Evolutionary conservation across 2,888 invertebrate species (phyloP), one percentile per base, ranked within the genome.

Genomic region (Aphrophora alni): DNA sequence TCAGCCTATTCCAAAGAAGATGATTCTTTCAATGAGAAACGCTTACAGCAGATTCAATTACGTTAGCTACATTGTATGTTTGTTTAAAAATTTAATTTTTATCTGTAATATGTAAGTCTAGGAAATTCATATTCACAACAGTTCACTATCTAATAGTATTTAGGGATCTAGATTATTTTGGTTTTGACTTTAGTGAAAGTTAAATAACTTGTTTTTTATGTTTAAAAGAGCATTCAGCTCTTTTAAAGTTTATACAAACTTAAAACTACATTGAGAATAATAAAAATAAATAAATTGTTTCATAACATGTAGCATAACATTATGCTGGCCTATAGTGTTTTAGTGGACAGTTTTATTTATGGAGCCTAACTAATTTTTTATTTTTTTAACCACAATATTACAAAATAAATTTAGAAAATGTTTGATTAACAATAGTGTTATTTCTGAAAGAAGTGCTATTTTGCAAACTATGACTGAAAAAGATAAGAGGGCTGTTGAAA

Each of bases 11-110:
- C 24, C 44, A 17, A 73, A 73, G 14, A 24, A 38, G 2, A 8
- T 78, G 27, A 75, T 72, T 24, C 69, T 68, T 75, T 12, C 69
- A 4, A 44, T 75, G 7, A 75, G 75, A 71, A 80, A 80, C 70
- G 76, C 70, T 0, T 28, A 76, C 17, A 44, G 21, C 14, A 21
- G 24, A 78, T 72, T 25, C 25, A 51, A 59, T 17, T n/a, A n/a
- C n/a, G 14, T 14, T 14, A 44, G 14, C 10, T 14, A 44, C 17
- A 14, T 44, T 14, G 8, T 44, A 44, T 2, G 14, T 44, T 14
- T 10, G 14, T 44, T 44, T 44, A 44, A 44, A 14, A 44, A 12
- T 44, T 44, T 17, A 44, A 44, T 14, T 44, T n/a, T 7, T 44
- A 14, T 10, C 17, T 44, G 26, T 21, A 14, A 26, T 14, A 26